A percentile compares a stretch with the other conserved stretches of the same genome.
These are phyloP conservation scores for Aspidoscelis tigris DNA, from an alignment of 2,113 vertebrate genomes.

Conservation along the genomic window DNA sequence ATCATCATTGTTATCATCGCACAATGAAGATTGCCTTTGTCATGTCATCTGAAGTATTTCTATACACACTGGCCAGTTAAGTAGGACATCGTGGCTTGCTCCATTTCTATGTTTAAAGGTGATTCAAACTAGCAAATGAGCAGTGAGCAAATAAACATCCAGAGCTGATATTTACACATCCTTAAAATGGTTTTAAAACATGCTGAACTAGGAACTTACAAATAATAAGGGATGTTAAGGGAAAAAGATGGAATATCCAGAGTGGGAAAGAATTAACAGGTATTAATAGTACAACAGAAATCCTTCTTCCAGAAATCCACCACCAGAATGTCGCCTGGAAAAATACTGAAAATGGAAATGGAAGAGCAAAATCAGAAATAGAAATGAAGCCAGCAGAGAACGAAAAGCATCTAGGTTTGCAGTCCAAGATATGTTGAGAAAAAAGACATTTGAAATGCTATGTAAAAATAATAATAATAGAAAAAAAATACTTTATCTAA, in stretches of 20 bases:
- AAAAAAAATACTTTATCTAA: neutral
- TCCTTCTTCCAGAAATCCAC: no score
- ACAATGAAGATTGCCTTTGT: slow-evolving; percentile 19
- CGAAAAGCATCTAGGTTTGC: slow-evolving; percentile 5
- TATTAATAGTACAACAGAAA: neutral
- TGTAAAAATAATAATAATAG: neutral
- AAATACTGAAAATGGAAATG: neutral
- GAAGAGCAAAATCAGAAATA: neutral
- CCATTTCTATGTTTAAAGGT: neutral
- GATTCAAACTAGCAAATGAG: neutral
- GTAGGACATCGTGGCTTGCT: neutral
- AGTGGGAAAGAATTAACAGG: neutral
- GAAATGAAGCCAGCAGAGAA: neutral
- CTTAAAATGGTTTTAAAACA: neutral
- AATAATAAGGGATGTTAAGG: neutral
- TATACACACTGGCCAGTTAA: neutral
- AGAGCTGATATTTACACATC: neutral
- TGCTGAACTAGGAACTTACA: neutral
- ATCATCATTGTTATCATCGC: neutral
- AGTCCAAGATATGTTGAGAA: neutral
- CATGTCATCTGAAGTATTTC: neutral
- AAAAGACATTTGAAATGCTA: neutral
- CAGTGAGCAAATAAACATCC: neutral
- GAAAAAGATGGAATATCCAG: neutral
- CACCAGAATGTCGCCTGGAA: no score